Evolutionary conservation across 2,113 vertebrate species (phyloP), one percentile per base, ranked within the genome.

Genomic region (Ameiurus melas): DNA sequence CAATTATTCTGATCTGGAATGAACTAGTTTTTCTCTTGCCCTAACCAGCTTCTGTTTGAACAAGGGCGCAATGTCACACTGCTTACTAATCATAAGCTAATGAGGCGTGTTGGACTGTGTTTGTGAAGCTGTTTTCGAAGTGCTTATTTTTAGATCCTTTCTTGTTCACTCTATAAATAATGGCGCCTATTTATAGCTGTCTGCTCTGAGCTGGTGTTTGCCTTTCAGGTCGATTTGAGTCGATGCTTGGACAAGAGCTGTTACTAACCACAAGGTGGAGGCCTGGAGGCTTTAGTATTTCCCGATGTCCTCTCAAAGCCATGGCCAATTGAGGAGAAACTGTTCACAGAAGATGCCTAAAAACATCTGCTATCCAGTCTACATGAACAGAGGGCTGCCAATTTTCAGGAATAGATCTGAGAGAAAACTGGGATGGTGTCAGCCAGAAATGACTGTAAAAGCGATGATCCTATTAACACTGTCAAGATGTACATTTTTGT

Each of bases 241-340:
- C 88, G 73, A 92, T 88, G 90, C 87, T 92, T 9, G 83, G 87
- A 83, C 90, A 92, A 86, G 92, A 93, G 88, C 94, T 90, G 89
- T 87, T 7, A 92, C 90, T 79, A 87, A 90, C 95, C 95, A 95
- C 94, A 94, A 95, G 95, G 93, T 94, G 94, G 95, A 92, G 94
- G 86, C 85, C 92, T 94, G 92, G 94, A 94, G 92, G 81, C 94
- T 93, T 88, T 57, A 89, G 84, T 87, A 66, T 87, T 87, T 87
- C 62, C 86, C 51, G 78, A 81, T 87, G 86, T 87, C 86, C 62
- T 87, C 33, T 87, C 64, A 58, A 70, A 82, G 62, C 77, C 78
- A 87, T 55, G 66, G 78, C 30, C 64, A 82, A 87, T 82, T 82
- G 86, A 82, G 62, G 78, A 55, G 78, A 70, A 87, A 87, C 78